A percentile compares a stretch with the other conserved stretches of the same genome.
These are phyloP conservation scores for Leptopterna dolabrata DNA, from an alignment of 2,888 invertebrate genomes.

Conservation along the genomic window DNA sequence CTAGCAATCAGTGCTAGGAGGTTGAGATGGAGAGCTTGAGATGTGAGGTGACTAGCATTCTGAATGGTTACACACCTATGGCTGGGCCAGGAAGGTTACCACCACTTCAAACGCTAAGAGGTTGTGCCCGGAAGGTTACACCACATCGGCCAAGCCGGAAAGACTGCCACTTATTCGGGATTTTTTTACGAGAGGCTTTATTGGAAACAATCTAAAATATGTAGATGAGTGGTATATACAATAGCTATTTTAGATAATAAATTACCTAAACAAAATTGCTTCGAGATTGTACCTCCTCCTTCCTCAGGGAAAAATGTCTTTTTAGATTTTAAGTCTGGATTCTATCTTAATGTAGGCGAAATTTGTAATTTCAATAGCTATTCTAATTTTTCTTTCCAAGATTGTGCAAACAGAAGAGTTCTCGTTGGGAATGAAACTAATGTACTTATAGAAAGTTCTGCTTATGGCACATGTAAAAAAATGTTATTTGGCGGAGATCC, in stretches of 20 bases:
- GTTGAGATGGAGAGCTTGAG: no score
- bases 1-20: no score
- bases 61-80: no score
- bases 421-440: not conserved
- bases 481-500: not conserved
- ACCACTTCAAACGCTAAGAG: no score
- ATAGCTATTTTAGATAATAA: not conserved
- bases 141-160: no score
- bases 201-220: not conserved
- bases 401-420: not conserved
- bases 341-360: not conserved
- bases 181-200: not conserved
- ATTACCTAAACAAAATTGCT: not conserved
- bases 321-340: not conserved
- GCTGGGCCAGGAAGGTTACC: no score
- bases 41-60: no score
- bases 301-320: not conserved
- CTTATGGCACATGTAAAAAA: not conserved
- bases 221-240: no score
- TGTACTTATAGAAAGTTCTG: not conserved
- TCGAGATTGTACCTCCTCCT: not conserved
- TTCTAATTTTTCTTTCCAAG: no score
- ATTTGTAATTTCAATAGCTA: not conserved
- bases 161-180: no score
- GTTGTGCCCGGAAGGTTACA: no score